These are phyloP conservation scores for Crypturellus undulatus DNA, from an alignment of 2,113 vertebrate species.

Conservation along the genomic window DNA sequence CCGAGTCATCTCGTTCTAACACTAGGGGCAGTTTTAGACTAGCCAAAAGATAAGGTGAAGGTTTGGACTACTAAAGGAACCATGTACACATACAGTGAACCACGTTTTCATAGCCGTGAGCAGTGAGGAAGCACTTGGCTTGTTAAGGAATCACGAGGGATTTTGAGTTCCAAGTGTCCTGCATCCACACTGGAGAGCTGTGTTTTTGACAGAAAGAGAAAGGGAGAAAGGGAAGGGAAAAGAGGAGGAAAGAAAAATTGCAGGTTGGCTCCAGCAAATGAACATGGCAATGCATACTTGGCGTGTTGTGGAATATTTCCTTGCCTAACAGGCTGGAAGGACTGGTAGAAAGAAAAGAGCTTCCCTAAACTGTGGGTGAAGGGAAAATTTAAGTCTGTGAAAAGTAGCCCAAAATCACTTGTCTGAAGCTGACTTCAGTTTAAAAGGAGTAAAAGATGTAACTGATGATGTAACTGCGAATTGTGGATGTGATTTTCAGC, in stretches of 20 bases:
- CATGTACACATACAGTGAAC: accelerated
- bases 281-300: neutral
- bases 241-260: accelerated
- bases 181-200: accelerated
- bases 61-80: neutral
- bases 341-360: neutral
- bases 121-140: neutral
- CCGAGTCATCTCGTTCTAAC: neutral
- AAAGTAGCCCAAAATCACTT: neutral
- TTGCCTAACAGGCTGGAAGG: neutral
- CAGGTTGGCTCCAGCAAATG: neutral
- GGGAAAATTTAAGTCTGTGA: neutral
- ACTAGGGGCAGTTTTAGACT: accelerated
- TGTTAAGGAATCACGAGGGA: accelerated
- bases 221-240: neutral
- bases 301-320: neutral
- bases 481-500: neutral
- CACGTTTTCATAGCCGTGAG: neutral
- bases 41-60: neutral
- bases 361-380: neutral
- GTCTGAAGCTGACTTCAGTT: neutral
- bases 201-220: neutral
- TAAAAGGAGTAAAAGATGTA: neutral
- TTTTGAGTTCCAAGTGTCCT: accelerated
- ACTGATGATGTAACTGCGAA: accelerated